Evolutionary conservation across 2,888 invertebrate species (phyloP).

Genomic region (Eilema griseolum): DNA sequence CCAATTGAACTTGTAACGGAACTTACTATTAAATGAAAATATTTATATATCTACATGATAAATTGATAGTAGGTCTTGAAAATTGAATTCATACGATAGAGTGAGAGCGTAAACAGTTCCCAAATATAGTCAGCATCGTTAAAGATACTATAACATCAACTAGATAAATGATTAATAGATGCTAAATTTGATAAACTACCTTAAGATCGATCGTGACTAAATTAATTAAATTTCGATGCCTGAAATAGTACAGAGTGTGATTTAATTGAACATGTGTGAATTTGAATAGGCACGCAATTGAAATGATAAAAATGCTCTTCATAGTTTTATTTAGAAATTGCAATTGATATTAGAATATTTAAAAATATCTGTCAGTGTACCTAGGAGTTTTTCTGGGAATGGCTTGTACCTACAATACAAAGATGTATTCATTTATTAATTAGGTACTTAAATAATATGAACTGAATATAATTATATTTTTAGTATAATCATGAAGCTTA

Average conservation of each 20-base stretch:
- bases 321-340: background rate
- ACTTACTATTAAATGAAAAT: conserved; percentile 7
- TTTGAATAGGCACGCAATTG: conserved; percentile 14
- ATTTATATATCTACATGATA: background rate
- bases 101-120: conserved; percentile 14
- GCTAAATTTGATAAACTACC: conserved; percentile 46
- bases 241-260: conserved; percentile 31
- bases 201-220: conserved; percentile 44
- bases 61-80: conserved; percentile 8
- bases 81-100: background rate
- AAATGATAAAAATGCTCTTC: conserved; percentile 2
- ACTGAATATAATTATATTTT: no score
- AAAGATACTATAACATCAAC: conserved; percentile 26
- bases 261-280: conserved; percentile 32
- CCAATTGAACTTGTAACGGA: background rate
- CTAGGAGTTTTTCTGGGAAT: no score
- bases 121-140: conserved; percentile 20
- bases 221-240: conserved; percentile 49
- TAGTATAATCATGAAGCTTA: background rate
- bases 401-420: no score
- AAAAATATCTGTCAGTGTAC: no score
- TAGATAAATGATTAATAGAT: conserved; percentile 44
- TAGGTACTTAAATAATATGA: no score
- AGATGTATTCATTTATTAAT: no score
- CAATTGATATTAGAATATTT: background rate